Evolutionary conservation across 2,797 vertebrate genomes (phyloP), one percentile per base, ranked within the genome.

Genomic region (Linurgus olivaceus): DNA sequence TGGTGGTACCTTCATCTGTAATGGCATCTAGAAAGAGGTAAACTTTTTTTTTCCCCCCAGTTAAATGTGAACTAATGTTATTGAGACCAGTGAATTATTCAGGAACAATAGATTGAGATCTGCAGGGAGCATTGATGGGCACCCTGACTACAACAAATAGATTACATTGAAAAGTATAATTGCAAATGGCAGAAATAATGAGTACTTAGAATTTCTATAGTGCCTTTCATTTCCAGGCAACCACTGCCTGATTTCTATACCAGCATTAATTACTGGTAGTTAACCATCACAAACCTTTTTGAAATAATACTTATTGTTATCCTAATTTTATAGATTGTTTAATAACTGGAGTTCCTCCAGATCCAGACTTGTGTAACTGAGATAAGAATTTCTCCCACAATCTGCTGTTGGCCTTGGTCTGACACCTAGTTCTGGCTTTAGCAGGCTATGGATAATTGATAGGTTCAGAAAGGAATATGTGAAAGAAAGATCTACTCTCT

Each of bases 311-410:
- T 71, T 94, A 76, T 52, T 94, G 77, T 92, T 96, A 59, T 71
- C 29, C 40, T 89, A 74, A 85, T 94, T 91, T 93, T 91, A 94
- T 88, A 86, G 81, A 44, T 71, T 88, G 78, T 82, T 74, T 90
- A 87, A 65, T 85, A 59, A 70, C 65, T 91, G 91, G 84, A 96
- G 31, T 77, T 45, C 17, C 16, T 94, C 87, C 93, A 94, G 50
- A 40, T 77, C 80, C 29, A 75, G 29, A 54, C 50, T 92, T 82
- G 88, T 84, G 45, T 88, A 68, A 63, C 72, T 50, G 75, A 87
- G 74, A 91, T 91, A 94, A 90, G 81, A 38, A 54, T 89, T 94
- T 94, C 75, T 95, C 90, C 65, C 90, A 83, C 79, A 94, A 6
- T 63, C 55, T 88, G 0, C n/a, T 80, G 9, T 45, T 94, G 72